Conservation (phyloP, 2,113 vertebrate genomes). For the Seriola aureovittata region DNA sequence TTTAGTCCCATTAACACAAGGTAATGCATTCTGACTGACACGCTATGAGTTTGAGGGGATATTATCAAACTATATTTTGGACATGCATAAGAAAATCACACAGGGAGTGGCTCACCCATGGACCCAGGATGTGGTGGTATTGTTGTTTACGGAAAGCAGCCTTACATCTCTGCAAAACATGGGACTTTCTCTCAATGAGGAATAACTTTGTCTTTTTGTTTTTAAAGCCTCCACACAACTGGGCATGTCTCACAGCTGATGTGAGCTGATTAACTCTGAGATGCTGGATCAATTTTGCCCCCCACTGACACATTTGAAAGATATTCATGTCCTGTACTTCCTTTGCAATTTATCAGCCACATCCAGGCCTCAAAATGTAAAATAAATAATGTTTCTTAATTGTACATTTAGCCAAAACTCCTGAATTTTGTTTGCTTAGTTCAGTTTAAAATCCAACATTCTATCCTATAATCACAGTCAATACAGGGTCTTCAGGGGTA, state of each 20-base stretch:
- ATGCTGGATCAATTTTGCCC: conserved; percentile 78
- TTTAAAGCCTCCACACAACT: conserved; percentile 5
- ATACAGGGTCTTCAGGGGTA: conserved; percentile 3
- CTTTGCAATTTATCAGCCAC: conserved; percentile 13
- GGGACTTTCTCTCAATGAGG: conserved; percentile 6
- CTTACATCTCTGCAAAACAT: neutral
- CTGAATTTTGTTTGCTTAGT: neutral
- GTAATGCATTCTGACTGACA: conserved; percentile 7
- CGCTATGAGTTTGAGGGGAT: neutral
- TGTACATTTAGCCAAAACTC: conserved; percentile 5
- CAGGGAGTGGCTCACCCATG: neutral
- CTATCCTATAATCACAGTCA: neutral
- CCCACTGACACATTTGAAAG: conserved; percentile 70
- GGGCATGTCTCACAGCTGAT: conserved; percentile 36
- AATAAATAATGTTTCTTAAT: conserved; percentile 13
- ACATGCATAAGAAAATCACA: neutral
- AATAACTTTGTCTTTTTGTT: conserved; percentile 22
- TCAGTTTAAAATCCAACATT: no score
- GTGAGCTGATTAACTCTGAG: conserved; percentile 54
- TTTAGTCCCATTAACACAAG: neutral
- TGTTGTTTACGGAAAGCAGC: conserved; percentile 8
- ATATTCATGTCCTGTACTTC: conserved; percentile 31
- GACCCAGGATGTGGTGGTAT: neutral
- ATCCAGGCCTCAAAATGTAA: neutral
- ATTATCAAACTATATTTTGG: neutral